Evolutionary conservation across 2,113 vertebrate genomes (phyloP), one percentile per base, ranked within the genome.

Genomic region (human (Homo sapiens)): DNA sequence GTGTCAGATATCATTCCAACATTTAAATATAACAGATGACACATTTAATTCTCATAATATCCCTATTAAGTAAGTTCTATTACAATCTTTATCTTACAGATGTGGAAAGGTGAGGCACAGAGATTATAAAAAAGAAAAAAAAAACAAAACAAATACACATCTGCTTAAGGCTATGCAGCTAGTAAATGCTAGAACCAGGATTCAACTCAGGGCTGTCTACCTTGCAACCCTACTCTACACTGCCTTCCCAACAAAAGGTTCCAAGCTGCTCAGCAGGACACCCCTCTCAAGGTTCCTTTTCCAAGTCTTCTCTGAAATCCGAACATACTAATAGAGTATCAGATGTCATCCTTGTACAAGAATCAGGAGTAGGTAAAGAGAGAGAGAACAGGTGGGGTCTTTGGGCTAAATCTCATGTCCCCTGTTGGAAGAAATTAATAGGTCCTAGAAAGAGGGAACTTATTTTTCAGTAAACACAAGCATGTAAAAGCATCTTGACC

Each of bases 391-490:
- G 16, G 8, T 78, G 17, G 16, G 10, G 6, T 76, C 68, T 94
- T 83, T 30, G 27, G 76, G 57, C 64, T 89, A 91, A 96, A 78
- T 94, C 27, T 55, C 72, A 90, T 17, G 38, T 85, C 12, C 35
- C 80, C 72, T 66, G 3, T 80, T 85, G 45, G 76, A 40, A 85
- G 84, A 94, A 96, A 95, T 93, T 55, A 97, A 76, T 16, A 85
- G 50, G 8, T 32, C 75, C 75, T 84, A 45, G 38, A 90, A 82
- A 96, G 85, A 80, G 70, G 35, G 48, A 22, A 38, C 92, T 97
- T 90, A 94, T 90, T 97, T 97, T 97, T 97, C 66, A 98, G 93
- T 48, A 82, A 97, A 85, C 38, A 66, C 27, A 96, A 98, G 82
- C 38, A 23, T 92, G 45, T 61, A 96, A 89, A 79, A 97, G 75